phyloP scores from a whole-genome alignment of 2,113 vertebrate species.

The Platycercus adscitus region DNA sequence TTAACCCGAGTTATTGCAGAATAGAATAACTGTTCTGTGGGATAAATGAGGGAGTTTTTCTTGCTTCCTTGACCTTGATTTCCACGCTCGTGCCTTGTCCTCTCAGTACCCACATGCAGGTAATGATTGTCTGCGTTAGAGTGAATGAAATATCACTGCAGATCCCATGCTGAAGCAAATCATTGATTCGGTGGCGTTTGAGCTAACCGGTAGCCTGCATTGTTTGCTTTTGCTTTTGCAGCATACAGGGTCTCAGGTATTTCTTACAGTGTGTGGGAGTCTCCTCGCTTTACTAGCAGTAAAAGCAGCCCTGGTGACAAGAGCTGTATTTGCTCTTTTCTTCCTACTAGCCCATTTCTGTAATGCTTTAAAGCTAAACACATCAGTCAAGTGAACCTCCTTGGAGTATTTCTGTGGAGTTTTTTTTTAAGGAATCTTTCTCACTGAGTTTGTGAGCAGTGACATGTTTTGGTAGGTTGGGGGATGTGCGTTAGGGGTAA shows the following conservation, averaged over 20 bases:
- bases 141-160: constrained; percentile 56
- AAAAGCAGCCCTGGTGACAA: not conserved
- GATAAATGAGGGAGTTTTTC: constrained; percentile 55
- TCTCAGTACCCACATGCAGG: constrained; percentile 46
- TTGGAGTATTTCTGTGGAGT: not conserved
- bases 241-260: not conserved
- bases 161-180: constrained; percentile 11
- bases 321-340: not conserved
- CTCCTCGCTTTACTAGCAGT: not conserved
- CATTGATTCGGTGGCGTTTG: not conserved
- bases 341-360: not conserved
- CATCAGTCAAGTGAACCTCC: not conserved
- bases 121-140: constrained; percentile 50
- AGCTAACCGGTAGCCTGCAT: not conserved
- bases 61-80: constrained; percentile 63
- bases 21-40: constrained; percentile 63
- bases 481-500: not conserved
- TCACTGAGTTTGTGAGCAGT: not conserved
- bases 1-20: constrained; percentile 69
- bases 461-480: constrained; percentile 10
- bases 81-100: not conserved
- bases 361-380: not conserved
- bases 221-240: not conserved
- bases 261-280: not conserved
- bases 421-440: not conserved